Evolutionary conservation across 2,888 invertebrate species (phyloP).

Genomic region (Synanthedon vespiformis): DNA sequence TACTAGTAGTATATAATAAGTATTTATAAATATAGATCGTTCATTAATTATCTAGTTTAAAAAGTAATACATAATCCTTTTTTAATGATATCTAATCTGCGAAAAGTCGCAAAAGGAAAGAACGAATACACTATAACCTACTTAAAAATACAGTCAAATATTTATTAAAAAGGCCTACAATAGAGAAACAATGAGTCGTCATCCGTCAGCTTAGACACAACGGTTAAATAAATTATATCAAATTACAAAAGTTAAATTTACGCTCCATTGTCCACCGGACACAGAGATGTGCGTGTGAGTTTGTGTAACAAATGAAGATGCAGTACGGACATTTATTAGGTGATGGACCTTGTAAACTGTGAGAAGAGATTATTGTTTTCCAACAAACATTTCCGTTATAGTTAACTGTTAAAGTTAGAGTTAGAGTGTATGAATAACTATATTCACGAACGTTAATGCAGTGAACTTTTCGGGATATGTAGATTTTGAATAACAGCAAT

Average conservation of each 20-base stretch:
- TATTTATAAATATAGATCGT: too few relatives aligned
- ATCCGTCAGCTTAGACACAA: slow-evolving; percentile 2
- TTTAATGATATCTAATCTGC: too few relatives aligned
- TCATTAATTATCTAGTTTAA: too few relatives aligned
- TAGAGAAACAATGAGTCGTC: too few relatives aligned
- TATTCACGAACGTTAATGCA: background rate
- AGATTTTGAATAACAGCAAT: too few relatives aligned
- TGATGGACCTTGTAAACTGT: slow-evolving; percentile 11
- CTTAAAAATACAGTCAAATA: too few relatives aligned
- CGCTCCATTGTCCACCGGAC: slow-evolving; percentile 35
- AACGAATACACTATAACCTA: too few relatives aligned
- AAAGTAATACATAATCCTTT: too few relatives aligned
- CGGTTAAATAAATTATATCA: slow-evolving; percentile 33
- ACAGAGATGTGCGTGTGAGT: slow-evolving; percentile 17
- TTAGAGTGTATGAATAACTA: background rate
- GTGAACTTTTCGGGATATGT: too few relatives aligned
- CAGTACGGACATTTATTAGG: slow-evolving; percentile 7
- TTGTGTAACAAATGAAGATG: slow-evolving; percentile 18
- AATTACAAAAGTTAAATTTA: slow-evolving; percentile 33
- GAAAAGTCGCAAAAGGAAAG: too few relatives aligned
- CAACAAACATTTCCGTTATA: background rate
- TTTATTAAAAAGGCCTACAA: too few relatives aligned
- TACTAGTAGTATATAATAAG: too few relatives aligned
- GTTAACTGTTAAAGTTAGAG: background rate
- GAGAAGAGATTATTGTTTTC: slow-evolving; percentile 10